phyloP scores from a whole-genome alignment of 1,140 invertebrate genomes.

The Helicorthomorpha holstii region DNA sequence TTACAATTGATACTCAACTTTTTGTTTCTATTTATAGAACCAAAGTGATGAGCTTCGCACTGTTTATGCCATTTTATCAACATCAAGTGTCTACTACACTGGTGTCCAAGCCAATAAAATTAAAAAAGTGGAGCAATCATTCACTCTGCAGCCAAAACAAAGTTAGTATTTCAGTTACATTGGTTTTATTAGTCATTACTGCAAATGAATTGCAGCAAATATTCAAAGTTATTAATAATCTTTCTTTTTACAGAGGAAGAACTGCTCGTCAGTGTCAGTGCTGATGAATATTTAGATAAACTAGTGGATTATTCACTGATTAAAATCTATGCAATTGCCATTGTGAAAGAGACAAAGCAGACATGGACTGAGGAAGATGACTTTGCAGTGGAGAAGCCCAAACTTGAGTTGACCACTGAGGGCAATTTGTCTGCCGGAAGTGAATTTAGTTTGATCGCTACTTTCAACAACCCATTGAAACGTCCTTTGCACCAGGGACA shows the following conservation, averaged over 20 bases:
- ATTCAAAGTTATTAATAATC: too few species aligned
- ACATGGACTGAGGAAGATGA: constrained; percentile 56
- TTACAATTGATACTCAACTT: background rate
- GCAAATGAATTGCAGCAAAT: too few species aligned
- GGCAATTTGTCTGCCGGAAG: constrained; percentile 19
- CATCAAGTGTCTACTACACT: constrained; percentile 56
- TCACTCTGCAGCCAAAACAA: constrained; percentile 29
- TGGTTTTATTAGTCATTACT: too few species aligned
- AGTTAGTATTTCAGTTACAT: too few species aligned
- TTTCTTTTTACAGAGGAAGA: constrained; percentile 37
- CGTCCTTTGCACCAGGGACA: constrained; percentile 38
- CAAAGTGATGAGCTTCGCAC: constrained; percentile 39
- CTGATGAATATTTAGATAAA: constrained; percentile 48
- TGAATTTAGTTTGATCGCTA: constrained; percentile 34
- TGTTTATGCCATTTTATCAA: constrained; percentile 42
- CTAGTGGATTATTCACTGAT: constrained; percentile 56
- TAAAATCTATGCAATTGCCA: constrained; percentile 49
- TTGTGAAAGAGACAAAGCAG: constrained; percentile 49
- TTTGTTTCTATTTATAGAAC: constrained; percentile 25
- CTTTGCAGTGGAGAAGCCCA: constrained; percentile 50
- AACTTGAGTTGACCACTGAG: constrained; percentile 30
- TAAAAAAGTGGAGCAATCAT: constrained; percentile 45
- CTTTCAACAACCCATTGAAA: constrained; percentile 50
- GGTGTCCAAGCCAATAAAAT: constrained; percentile 47
- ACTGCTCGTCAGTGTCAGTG: constrained; percentile 35